Evolutionary conservation across 2,797 vertebrate species (phyloP), one percentile per base, ranked within the genome.

Genomic region (Macroramphosus scolopax): DNA sequence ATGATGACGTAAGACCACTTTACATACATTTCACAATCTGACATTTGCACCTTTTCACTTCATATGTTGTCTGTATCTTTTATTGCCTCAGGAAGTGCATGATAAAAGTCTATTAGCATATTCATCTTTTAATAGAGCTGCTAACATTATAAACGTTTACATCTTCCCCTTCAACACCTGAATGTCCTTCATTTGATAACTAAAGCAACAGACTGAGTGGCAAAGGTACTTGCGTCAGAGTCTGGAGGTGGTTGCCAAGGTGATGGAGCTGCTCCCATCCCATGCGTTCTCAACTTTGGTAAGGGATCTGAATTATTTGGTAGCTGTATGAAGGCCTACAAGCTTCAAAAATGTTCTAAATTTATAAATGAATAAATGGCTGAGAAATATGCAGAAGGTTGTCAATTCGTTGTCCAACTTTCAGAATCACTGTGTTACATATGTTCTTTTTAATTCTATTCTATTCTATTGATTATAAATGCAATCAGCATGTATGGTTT

Each of bases 191-290:
- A 12, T 73, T 64, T 74, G 54, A 64, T 77, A 58, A 72, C 81
- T 11, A 17, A 82, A 99, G 97, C 93, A 96, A 90, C 96, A 98
- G 78, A 99, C 97, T 0, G 97, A 99, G 80, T 98, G 97, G 96
- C 97, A 99, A 80, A 91, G 91, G 82, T 98, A 97, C 89, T 87
- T 98, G 76, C 93, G 95, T 82, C 96, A 97, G 89, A 98, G 97
- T 89, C 83, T 99, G 84, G 97, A 98, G 80, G 94, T 99, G 14
- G 95, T 98, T 84, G 94, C 95, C 85, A 98, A 93, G 89, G 96
- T 98, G 85, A 98, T 98, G 95, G 97, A 99, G 81, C 91, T 98
- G 37, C 88, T 99, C 60, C 97, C 97, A 53, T 96, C 94, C n/a
- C 95, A 97, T 49, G 93, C 95, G 29, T 99, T 98, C 80, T 91